These are phyloP conservation scores for Corythoichthys intestinalis DNA, from an alignment of 2,113 vertebrate genomes.

Conservation along the genomic window DNA sequence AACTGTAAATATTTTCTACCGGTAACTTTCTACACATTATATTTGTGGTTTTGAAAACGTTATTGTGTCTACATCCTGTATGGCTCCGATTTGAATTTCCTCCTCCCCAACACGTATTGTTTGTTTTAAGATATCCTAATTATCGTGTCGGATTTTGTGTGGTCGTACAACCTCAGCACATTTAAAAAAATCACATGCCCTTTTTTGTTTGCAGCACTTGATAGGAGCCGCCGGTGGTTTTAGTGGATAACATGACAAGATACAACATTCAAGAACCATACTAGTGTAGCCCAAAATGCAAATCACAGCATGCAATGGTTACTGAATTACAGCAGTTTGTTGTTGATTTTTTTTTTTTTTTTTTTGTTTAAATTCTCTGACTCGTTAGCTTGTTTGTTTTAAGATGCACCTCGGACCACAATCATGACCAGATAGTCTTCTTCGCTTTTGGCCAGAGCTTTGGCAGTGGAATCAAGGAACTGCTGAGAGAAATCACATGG, in stretches of 20 bases:
- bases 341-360: conserved; percentile 31
- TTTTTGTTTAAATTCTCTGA: conserved; percentile 37
- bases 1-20: neutral
- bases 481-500: conserved; percentile 99
- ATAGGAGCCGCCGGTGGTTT: conserved; percentile 41
- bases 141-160: conserved; percentile 26
- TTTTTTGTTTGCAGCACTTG: conserved; percentile 26
- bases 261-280: conserved; percentile 71
- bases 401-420: conserved; percentile 97
- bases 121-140: conserved; percentile 11
- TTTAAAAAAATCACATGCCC: conserved; percentile 34
- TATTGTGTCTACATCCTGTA: conserved; percentile 23
- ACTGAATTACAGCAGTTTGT: conserved; percentile 70
- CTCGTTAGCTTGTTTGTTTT: conserved; percentile 62
- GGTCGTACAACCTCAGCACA: conserved; percentile 24
- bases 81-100: neutral
- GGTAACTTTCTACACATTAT: neutral
- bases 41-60: conserved; percentile 15
- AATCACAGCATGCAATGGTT: conserved; percentile 84
- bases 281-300: conserved; percentile 88
- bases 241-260: conserved; percentile 60
- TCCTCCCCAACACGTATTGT: neutral
- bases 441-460: conserved; percentile 97
- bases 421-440: conserved; percentile 99
- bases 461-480: conserved; percentile 97